Evolutionary conservation across 1,140 invertebrate genomes (phyloP).

Genomic region (Sogatella furcifera): DNA sequence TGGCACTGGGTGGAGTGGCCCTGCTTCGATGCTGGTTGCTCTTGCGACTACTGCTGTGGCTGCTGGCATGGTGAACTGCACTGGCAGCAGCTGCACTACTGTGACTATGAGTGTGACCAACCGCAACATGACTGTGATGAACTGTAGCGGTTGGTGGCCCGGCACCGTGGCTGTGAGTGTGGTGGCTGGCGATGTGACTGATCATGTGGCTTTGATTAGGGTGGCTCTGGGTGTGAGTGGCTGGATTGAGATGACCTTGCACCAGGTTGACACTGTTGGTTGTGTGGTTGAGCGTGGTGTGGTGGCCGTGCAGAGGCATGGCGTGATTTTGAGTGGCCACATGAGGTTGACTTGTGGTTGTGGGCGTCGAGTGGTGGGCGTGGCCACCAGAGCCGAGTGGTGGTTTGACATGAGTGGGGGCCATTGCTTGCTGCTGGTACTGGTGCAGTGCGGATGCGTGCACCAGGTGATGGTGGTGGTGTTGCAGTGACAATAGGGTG

Average conservation of each 20-base stretch:
- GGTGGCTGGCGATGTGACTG: slow-evolving; percentile 32
- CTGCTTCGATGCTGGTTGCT: slow-evolving; percentile 38
- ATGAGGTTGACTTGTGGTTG: slow-evolving; percentile 23
- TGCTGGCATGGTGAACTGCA: slow-evolving; percentile 32
- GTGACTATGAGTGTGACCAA: neutral
- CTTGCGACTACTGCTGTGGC: slow-evolving; percentile 27
- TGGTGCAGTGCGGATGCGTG: slow-evolving; percentile 21
- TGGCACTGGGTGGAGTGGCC: slow-evolving; percentile 30
- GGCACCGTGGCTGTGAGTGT: slow-evolving; percentile 26
- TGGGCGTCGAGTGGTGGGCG: slow-evolving; percentile 44
- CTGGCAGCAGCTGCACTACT: slow-evolving; percentile 32
- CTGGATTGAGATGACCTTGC: slow-evolving; percentile 12
- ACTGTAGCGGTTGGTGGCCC: no score
- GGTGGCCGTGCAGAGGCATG: slow-evolving; percentile 22
- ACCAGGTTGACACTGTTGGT: slow-evolving; percentile 21
- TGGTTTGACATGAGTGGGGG: slow-evolving; percentile 19
- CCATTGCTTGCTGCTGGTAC: no score
- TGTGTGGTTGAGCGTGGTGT: slow-evolving; percentile 23
- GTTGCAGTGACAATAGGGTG: slow-evolving; percentile 2
- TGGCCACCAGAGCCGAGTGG: slow-evolving; percentile 29
- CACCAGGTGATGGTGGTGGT: slow-evolving; percentile 15
- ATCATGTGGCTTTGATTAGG: slow-evolving; percentile 17
- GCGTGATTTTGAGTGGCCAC: slow-evolving; percentile 6
- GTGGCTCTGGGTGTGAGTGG: slow-evolving; percentile 1
- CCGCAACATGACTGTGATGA: neutral